Conservation (phyloP, 1,140 invertebrate species). For the Polypedilum vanderplanki region DNA sequence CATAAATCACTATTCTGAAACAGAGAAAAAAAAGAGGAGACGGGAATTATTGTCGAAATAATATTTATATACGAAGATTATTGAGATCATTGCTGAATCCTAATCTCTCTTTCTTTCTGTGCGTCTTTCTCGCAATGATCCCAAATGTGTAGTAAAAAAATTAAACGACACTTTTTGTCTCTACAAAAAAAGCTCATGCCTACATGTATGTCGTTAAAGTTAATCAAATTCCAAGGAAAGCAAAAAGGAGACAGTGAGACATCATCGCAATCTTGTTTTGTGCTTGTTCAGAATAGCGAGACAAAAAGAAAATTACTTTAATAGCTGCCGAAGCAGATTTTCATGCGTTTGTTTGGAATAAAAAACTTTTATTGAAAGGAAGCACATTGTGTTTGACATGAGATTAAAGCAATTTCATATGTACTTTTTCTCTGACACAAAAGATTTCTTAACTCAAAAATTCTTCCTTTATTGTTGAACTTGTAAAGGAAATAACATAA, state of each 20-base stretch:
- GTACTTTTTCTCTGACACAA: too few species aligned
- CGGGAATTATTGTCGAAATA: slow-evolving; percentile 5
- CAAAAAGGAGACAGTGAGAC: neutral
- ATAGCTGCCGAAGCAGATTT: too few species aligned
- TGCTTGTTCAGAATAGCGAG: too few species aligned
- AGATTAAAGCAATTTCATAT: too few species aligned
- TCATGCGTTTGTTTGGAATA: too few species aligned
- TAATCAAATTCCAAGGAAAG: neutral
- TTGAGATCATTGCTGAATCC: neutral
- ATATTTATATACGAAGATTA: neutral
- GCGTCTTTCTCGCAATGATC: neutral
- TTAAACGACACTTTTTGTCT: neutral
- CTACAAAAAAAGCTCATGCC: neutral
- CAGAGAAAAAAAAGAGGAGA: neutral
- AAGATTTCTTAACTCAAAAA: too few species aligned
- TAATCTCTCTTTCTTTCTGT: neutral
- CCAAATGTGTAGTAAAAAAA: slow-evolving; percentile 11
- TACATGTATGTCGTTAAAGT: neutral
- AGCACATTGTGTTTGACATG: too few species aligned
- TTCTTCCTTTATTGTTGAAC: too few species aligned
- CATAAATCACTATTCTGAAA: neutral
- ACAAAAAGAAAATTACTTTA: too few species aligned
- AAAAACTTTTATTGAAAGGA: too few species aligned
- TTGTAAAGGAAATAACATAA: too few species aligned
- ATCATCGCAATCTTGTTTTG: too few species aligned